phyloP scores from a whole-genome alignment of 2,113 vertebrate genomes.

The Datnioides undecimradiatus region DNA sequence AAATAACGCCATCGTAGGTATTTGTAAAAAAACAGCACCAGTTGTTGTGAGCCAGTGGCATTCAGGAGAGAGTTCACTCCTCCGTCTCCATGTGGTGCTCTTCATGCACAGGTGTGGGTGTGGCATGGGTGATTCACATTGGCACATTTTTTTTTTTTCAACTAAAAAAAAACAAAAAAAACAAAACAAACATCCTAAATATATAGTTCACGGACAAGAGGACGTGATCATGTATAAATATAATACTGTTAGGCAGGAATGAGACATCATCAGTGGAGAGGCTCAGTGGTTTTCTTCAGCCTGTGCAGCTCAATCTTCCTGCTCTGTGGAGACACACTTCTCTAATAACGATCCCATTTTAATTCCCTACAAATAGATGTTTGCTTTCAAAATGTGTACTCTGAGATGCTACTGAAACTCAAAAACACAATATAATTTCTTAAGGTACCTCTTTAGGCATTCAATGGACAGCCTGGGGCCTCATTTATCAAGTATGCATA shows the following conservation, averaged over 20 bases:
- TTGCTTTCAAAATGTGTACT: neutral
- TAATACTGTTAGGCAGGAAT: constrained; percentile 76
- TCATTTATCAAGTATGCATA: constrained; percentile 8
- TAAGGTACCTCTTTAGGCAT: neutral
- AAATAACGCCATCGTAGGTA: constrained; percentile 55
- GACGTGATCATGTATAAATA: constrained; percentile 69
- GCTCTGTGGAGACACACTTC: constrained; percentile 58
- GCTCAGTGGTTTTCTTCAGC: constrained; percentile 58
- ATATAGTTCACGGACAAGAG: constrained; percentile 67
- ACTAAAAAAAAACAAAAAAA: constrained; percentile 56
- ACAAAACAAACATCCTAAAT: constrained; percentile 66
- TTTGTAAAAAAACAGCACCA: constrained; percentile 79
- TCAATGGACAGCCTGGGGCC: neutral
- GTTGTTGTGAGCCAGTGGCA: constrained; percentile 69
- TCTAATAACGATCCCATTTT: constrained; percentile 24
- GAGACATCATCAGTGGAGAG: constrained; percentile 58
- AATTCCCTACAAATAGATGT: neutral
- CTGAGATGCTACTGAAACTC: neutral
- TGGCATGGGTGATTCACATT: constrained; percentile 74
- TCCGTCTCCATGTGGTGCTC: constrained; percentile 59
- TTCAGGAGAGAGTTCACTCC: constrained; percentile 36
- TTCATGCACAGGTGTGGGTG: constrained; percentile 73
- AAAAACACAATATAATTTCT: neutral
- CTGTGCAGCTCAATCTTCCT: constrained; percentile 79
- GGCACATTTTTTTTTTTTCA: constrained; percentile 75